Conservation (phyloP, 2,888 invertebrate genomes). For the Sylvicola fuscatus region DNA sequence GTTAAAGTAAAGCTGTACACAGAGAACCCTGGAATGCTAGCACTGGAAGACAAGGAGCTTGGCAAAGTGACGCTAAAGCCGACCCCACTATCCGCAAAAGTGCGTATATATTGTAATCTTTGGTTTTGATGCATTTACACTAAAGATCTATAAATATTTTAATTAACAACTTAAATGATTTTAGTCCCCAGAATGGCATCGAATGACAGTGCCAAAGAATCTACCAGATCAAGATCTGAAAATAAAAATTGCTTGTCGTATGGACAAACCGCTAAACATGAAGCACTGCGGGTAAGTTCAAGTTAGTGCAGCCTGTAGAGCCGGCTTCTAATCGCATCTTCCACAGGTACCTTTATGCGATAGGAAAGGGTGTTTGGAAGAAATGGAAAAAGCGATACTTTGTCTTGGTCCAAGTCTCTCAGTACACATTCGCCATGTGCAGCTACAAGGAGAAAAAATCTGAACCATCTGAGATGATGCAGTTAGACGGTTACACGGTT, state of each 20-base stretch:
- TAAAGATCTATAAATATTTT: too few relatives aligned
- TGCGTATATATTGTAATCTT: too few relatives aligned
- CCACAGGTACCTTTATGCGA: slow-evolving; percentile 68
- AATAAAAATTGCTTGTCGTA: slow-evolving; percentile 93
- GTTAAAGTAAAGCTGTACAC: slow-evolving; percentile 97
- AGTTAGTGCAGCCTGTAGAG: background rate
- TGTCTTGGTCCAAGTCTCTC: slow-evolving; percentile 96
- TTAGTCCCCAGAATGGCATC: slow-evolving; percentile 92
- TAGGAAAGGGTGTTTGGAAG: slow-evolving; percentile 95
- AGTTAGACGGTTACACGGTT: slow-evolving; percentile 96
- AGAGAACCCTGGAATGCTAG: slow-evolving; percentile 91
- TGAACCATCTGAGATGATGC: slow-evolving; percentile 99
- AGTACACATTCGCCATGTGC: slow-evolving; percentile 99
- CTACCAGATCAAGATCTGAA: slow-evolving; percentile 86
- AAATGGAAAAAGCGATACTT: slow-evolving; percentile 99
- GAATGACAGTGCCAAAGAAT: slow-evolving; percentile 90
- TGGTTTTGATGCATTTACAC: too few relatives aligned
- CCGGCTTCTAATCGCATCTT: slow-evolving; percentile 1
- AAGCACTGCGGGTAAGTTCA: slow-evolving; percentile 80
- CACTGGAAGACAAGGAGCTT: slow-evolving; percentile 96
- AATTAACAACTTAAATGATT: slow-evolving; percentile 8
- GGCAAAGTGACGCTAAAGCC: slow-evolving; percentile 81
- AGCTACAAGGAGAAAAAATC: slow-evolving; percentile 98
- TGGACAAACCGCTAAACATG: slow-evolving; percentile 98
- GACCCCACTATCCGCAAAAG: slow-evolving; percentile 72